phyloP scores from a whole-genome alignment of 2,888 invertebrate species.

The Phrixothrix hirtus region DNA sequence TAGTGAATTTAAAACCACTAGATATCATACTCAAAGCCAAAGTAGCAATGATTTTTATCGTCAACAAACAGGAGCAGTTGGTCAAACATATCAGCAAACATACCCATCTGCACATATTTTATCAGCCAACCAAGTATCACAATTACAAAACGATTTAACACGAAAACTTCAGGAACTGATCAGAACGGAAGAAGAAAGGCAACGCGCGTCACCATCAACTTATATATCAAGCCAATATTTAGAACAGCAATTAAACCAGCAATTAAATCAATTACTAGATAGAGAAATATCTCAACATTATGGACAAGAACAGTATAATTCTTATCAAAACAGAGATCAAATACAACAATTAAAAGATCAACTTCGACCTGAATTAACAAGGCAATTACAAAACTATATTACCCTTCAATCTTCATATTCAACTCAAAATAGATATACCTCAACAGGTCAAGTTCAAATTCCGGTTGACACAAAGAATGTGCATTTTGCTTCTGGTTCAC shows the following conservation, averaged over 20 bases:
- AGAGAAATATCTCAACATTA: conserved; percentile 21
- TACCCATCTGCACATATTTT: background rate
- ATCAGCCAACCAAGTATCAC: background rate
- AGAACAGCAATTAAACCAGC: background rate
- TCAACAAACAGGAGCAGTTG: conserved; percentile 11
- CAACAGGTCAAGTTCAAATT: too few species aligned
- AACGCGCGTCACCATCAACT: too few species aligned
- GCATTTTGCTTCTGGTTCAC: conserved; percentile 21
- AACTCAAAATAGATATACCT: too few species aligned
- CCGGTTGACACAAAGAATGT: conserved; percentile 1
- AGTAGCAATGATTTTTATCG: conserved; percentile 22
- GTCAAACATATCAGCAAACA: too few species aligned
- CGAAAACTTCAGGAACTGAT: background rate
- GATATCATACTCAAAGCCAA: conserved; percentile 22
- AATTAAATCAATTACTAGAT: background rate
- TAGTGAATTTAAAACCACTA: conserved; percentile 52
- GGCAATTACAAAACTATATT: conserved; percentile 40
- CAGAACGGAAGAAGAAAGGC: too few species aligned
- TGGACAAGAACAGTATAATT: conserved; percentile 26
- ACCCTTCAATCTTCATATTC: conserved; percentile 24
- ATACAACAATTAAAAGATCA: conserved; percentile 44
- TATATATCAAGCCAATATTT: too few species aligned
- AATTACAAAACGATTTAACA: conserved; percentile 3
- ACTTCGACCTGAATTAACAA: too few species aligned
- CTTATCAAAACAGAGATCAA: conserved; percentile 30